Base-by-base conservation (phyloP, 1,140 invertebrate genomes). In the Trigoniulus corallinus region DNA sequence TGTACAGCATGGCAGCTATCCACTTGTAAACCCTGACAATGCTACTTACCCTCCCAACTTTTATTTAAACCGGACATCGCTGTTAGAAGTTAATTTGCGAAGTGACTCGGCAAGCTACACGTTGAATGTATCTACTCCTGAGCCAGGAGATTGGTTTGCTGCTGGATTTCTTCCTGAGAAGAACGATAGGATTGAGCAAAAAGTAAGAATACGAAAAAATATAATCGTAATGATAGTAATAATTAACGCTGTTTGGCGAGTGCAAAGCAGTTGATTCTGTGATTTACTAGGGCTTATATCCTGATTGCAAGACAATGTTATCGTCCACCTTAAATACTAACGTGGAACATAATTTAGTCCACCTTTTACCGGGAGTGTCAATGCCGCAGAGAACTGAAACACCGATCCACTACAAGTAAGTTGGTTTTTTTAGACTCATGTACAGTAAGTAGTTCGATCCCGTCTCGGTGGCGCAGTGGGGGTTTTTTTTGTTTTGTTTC, bases 91-190 rank as follows among this genome's bases (percentile, higher is more conserved):
- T 59, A 53, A 54, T 70, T 21, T 64, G 70, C 46, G 71, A 73
- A 57, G 60, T 59, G 37, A 77, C 68, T 48, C 63, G 72, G 59
- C 72, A 69, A 39, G 62, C 60, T 47, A 64, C 69, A 56, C 64
- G 71, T 37, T 66, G 64, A 52, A 67, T 10, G 59, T 72, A 46
- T 57, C 78, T 29, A 71, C 67, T 42, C 84, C 84, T 0, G 64
- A 74, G 10, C 73, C 82, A 0, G 84, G 84, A 1, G 76, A 78
- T 57, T 88, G 84, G 81, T 88, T 80, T 67, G 79, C 77, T 1
- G 73, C 82, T 26, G 79, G 79, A 3, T 86, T 84, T 65, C 67
- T 83, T 51, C 74, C 78, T 25, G 82, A 71, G 54, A 71, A 67
- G 67, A 70, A 75, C 59, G 63, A 74, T 42, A 66, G 69, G 53